Evolutionary conservation across 2,888 invertebrate genomes (phyloP), one percentile per base, ranked within the genome.

Genomic region (Lypha dubia): DNA sequence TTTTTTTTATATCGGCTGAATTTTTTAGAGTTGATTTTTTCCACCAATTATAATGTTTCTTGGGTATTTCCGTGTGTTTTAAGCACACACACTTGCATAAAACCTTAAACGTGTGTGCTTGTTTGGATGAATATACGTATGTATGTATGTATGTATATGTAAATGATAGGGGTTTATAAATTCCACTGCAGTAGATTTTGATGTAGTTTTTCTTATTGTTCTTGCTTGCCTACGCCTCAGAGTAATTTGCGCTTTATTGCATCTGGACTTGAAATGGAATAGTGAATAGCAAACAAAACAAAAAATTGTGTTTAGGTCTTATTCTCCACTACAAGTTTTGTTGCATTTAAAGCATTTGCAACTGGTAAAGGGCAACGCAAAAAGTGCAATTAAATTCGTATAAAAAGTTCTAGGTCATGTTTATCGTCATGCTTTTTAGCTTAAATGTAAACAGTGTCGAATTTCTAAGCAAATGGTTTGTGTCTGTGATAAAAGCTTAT

Each of bases 161-260:
- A 32, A 63, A 53, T 65, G 46, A 49, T 71, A 65, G 46, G 71
- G 71, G 46, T 79, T 79, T 79, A 63, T 56, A 63, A 38, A 58
- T 56, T 58, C 41, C 68, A 46, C 9, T 63, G 67, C 41, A 51
- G 68, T 46, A 22, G 22, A 65, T 60, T 58, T 44, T 58, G 17
- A 20, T 41, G 44, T 32, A 35, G 22, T 28, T 65, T 20, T 28
- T 70, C 15, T 28, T 71, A 32, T 28, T 75, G 17, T 46, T 83
- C 60, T 32, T 49, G 56, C n/a, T 46, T 63, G 79, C 74, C 68
- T 63, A 65, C 49, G 83, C 56, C 79, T 84, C 56, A 68, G 49
- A 73, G 84, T 86, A 86, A 82, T 86, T 86, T 86, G 84, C 84
- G 74, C 68, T 84, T 82, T 86, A 84, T 84, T 84, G 86, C 86